Conservation (phyloP, 1,140 invertebrate species). For the Centruroides vittatus region DNA sequence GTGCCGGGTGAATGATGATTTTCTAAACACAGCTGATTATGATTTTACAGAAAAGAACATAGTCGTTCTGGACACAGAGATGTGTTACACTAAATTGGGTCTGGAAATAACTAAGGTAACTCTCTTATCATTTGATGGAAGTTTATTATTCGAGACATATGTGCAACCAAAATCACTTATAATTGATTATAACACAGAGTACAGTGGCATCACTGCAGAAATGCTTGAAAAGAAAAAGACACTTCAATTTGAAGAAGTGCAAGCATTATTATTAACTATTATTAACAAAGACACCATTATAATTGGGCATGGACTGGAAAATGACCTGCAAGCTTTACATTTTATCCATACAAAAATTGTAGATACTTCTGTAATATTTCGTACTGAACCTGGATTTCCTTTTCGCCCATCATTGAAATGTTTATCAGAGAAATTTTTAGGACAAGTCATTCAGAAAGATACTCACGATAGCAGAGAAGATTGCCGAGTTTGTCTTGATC, state of each 20-base stretch:
- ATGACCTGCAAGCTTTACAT: constrained; percentile 85
- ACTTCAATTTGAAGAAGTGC: constrained; percentile 64
- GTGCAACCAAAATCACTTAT: constrained; percentile 64
- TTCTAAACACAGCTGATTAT: too few relatives aligned
- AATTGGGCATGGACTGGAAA: constrained; percentile 92
- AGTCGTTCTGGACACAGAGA: constrained; percentile 68
- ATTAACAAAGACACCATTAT: constrained; percentile 82
- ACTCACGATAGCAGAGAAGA: too few relatives aligned
- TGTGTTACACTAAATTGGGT: constrained; percentile 57
- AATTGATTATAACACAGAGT: constrained; percentile 75
- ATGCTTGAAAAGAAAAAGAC: constrained; percentile 47
- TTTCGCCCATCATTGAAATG: constrained; percentile 78
- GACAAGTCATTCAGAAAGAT: constrained; percentile 82
- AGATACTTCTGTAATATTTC: constrained; percentile 89
- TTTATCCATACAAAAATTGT: constrained; percentile 82
- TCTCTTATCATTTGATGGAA: constrained; percentile 42
- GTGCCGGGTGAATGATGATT: too few relatives aligned
- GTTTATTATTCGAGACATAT: constrained; percentile 47
- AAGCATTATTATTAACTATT: constrained; percentile 71
- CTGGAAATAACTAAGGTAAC: constrained; percentile 81
- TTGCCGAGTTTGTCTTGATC: too few relatives aligned
- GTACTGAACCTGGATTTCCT: constrained; percentile 80
- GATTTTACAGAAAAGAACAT: too few relatives aligned
- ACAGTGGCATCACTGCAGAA: constrained; percentile 75
- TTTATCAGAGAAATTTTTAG: constrained; percentile 71